These are phyloP conservation scores for Aldrovandia affinis DNA, from an alignment of 2,797 vertebrate genomes.

Conservation along the genomic window DNA sequence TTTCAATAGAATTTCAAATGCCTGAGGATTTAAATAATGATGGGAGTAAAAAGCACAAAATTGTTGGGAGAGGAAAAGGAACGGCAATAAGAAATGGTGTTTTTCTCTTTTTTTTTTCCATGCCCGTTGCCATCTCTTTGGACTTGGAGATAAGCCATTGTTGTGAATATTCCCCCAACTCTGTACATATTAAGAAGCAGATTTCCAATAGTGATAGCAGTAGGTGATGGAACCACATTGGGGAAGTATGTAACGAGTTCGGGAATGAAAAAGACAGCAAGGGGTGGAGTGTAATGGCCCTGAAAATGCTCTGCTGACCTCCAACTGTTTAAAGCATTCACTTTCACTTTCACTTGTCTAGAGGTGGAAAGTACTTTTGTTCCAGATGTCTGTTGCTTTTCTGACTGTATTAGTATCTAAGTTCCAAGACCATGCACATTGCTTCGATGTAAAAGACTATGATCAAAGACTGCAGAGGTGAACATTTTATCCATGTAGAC, in stretches of 20 bases:
- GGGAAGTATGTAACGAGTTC: constrained; percentile 36
- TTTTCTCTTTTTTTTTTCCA: not conserved
- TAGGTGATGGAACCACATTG: constrained; percentile 25
- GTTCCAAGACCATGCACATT: not conserved
- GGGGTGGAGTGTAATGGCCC: constrained; percentile 52
- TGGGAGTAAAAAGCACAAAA: constrained; percentile 31
- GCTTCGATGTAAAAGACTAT: not conserved
- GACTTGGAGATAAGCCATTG: constrained; percentile 42
- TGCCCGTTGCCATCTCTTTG: constrained; percentile 38
- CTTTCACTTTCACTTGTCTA: constrained; percentile 34
- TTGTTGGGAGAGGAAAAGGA: not conserved
- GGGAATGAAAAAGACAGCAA: constrained; percentile 50
- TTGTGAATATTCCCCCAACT: constrained; percentile 26
- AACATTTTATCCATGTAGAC: not conserved
- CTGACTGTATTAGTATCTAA: not conserved
- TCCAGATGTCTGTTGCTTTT: not conserved
- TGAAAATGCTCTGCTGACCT: constrained; percentile 51
- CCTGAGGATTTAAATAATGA: constrained; percentile 21
- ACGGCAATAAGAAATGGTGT: constrained; percentile 22
- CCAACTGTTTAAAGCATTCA: constrained; percentile 41
- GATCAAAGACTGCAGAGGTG: not conserved
- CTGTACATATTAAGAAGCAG: constrained; percentile 31
- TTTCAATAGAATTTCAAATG: constrained; percentile 36
- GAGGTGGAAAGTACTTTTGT: constrained; percentile 29
- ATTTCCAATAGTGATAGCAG: constrained; percentile 22